Conservation (phyloP, 2,797 vertebrate genomes). For the Lacerta agilis region DNA sequence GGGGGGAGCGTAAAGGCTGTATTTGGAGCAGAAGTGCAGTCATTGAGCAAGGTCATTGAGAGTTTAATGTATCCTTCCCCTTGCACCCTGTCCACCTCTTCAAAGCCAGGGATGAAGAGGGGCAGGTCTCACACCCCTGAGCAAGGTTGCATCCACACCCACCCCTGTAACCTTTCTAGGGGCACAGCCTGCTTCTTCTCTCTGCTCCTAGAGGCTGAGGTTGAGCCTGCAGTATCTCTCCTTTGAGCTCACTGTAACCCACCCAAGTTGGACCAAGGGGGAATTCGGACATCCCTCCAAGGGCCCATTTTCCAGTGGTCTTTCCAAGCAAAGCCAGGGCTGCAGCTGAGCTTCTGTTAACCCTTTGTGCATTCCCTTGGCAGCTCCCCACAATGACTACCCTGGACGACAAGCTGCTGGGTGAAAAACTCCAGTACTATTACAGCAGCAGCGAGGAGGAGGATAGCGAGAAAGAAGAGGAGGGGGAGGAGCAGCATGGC, state of each 20-base stretch:
- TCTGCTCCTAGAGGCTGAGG: neutral
- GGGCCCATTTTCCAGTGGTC: neutral
- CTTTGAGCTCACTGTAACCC: neutral
- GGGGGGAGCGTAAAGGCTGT: neutral
- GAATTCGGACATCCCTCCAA: no score
- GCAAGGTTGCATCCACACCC: neutral
- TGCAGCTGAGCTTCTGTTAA: neutral
- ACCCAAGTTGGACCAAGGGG: no score
- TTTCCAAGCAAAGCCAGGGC: no score
- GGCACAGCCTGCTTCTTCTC: neutral
- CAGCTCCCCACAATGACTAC: constrained; percentile 86
- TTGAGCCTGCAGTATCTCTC: neutral
- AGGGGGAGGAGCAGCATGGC: constrained; percentile 79
- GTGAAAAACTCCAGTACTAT: constrained; percentile 98
- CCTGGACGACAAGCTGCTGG: constrained; percentile 93
- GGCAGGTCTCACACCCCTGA: neutral
- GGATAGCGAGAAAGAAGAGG: constrained; percentile 93
- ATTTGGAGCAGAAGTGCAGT: neutral
- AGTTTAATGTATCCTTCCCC: neutral
- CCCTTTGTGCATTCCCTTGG: neutral
- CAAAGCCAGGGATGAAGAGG: no score
- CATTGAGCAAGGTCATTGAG: neutral
- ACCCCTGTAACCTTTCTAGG: neutral
- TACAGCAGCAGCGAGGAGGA: constrained; percentile 99
- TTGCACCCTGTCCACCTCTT: neutral